Conservation (phyloP, 2,797 vertebrate genomes). For the Anisognathus igniventris region DNA sequence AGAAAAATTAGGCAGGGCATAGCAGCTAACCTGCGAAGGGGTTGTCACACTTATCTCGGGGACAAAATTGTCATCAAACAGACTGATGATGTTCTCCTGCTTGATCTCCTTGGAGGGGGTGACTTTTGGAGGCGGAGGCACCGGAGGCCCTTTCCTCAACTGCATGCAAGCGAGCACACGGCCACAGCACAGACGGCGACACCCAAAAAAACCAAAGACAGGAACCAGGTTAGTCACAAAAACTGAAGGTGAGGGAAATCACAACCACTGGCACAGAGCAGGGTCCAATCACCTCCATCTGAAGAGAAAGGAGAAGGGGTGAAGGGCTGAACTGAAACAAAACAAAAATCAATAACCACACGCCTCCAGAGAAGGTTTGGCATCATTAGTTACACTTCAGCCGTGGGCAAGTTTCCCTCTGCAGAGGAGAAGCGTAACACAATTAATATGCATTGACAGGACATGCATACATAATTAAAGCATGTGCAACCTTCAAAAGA, state of each 20-base stretch:
- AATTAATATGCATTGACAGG: slow-evolving; percentile 69
- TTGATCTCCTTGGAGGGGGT: slow-evolving; percentile 96
- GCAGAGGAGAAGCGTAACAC: slow-evolving; percentile 70
- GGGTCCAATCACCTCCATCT: slow-evolving; percentile 52
- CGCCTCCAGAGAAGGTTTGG: slow-evolving; percentile 62
- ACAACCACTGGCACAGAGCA: slow-evolving; percentile 42
- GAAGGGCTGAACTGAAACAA: slow-evolving; percentile 1
- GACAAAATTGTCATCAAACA: slow-evolving; percentile 93
- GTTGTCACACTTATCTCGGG: slow-evolving; percentile 96
- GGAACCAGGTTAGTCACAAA: slow-evolving; percentile 72
- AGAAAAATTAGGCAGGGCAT: slow-evolving; percentile 39
- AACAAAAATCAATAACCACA: slow-evolving; percentile 17
- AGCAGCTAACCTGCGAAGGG: slow-evolving; percentile 91
- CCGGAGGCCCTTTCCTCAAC: slow-evolving; percentile 89
- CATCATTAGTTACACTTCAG: slow-evolving; percentile 73
- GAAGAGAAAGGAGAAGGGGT: not conserved
- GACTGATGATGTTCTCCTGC: slow-evolving; percentile 94
- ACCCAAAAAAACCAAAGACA: slow-evolving; percentile 72
- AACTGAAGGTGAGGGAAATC: slow-evolving; percentile 1
- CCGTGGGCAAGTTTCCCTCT: slow-evolving; percentile 38
- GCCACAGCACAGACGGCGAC: slow-evolving; percentile 61
- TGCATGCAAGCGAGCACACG: slow-evolving; percentile 70
- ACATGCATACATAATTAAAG: slow-evolving; percentile 69
- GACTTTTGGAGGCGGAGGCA: slow-evolving; percentile 96
- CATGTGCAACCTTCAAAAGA: slow-evolving; percentile 68